These are phyloP conservation scores for Ochropleura plecta DNA, from an alignment of 2,888 invertebrate genomes.

Conservation along the genomic window DNA sequence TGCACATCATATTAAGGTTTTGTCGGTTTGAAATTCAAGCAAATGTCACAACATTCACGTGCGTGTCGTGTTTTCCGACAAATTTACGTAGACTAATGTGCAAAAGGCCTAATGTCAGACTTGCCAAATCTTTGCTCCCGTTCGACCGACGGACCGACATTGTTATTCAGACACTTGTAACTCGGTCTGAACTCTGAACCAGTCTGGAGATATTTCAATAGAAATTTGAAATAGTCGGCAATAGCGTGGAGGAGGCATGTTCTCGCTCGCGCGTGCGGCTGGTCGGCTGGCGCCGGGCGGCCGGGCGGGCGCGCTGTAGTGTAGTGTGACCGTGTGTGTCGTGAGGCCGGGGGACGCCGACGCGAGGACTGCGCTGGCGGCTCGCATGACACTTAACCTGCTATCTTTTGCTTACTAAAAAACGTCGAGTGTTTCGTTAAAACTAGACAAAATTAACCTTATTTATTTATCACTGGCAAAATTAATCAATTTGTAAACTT, in stretches of 20 bases:
- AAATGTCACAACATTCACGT: not conserved
- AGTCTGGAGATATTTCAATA: not conserved
- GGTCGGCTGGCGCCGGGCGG: slow-evolving; percentile 15
- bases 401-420: slow-evolving; percentile 43
- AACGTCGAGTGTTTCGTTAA: not conserved
- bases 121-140: not conserved
- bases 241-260: slow-evolving; percentile 48
- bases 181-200: not conserved
- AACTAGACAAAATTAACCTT: slow-evolving; percentile 9
- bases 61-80: not conserved
- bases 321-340: slow-evolving; percentile 37
- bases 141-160: slow-evolving; percentile 13
- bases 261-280: slow-evolving; percentile 28
- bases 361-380: slow-evolving; percentile 37
- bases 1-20: not conserved
- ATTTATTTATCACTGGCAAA: slow-evolving; percentile 7
- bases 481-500: slow-evolving; percentile 20
- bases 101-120: slow-evolving; percentile 5
- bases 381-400: slow-evolving; percentile 65
- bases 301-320: slow-evolving; percentile 45
- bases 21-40: not conserved
- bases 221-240: slow-evolving; percentile 27
- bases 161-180: not conserved
- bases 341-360: slow-evolving; percentile 43
- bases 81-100: slow-evolving; percentile 9